Evolutionary conservation across 2,113 vertebrate genomes (phyloP), one percentile per base, ranked within the genome.

Genomic region (Trochalopteron elliotii): DNA sequence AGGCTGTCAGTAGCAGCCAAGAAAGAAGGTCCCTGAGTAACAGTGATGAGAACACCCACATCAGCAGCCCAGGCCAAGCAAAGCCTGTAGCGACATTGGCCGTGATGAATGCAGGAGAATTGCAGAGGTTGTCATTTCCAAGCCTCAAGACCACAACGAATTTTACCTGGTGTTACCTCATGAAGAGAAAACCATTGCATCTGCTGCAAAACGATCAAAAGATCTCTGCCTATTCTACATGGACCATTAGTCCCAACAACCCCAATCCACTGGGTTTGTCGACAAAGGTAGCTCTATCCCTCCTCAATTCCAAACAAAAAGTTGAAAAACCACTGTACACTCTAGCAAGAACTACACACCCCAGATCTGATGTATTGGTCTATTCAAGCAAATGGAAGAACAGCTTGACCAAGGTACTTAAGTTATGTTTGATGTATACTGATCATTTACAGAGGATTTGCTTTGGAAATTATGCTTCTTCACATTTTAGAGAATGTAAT

Each of bases 331-430:
- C 98, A 4, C 97, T 98, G 33, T 99, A 99, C 93, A 99, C 99
- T 75, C 98, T 99, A 89, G 99, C 99, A 96, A 98, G 99, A 97
- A 99, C 97, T 53, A 99, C 99, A 2, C 98, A 96, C 47, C 98
- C 98, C 65, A 98, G 98, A 56, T 98, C 98, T 21, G 99, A 99
- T 74, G 97, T 99, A 65, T 74, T 99, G 98, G 99, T 99, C 52
- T 99, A 99, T 95, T 99, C 99, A 19, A 98, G 98, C 98, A 99
- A 99, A 94, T 99, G 99, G 98, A 99, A 99, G 96, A 99, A 98
- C 91, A 97, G 97, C 96, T 98, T 99, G 96, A 98, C 97, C 78
- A 99, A 98, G 99, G 99, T 99, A 98, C 50, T 96, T 92, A 24
- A 74, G 37, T 52, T 91, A 5, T 76, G 53, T 47, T 89, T 89